Base-by-base conservation (phyloP, 2,113 vertebrate species). In the Cryptotis parvus region DNA sequence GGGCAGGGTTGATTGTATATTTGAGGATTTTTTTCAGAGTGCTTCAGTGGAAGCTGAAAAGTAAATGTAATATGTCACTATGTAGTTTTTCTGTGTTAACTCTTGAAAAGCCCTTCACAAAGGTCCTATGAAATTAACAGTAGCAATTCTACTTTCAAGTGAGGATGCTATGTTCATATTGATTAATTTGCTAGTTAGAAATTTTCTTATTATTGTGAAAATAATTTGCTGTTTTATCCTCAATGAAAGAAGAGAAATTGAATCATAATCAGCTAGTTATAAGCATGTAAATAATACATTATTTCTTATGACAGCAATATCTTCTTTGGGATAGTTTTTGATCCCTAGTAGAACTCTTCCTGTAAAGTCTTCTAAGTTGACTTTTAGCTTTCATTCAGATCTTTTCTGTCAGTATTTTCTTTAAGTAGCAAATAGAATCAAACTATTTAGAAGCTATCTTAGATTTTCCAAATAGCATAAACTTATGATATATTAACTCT, bases 111-210 rank as follows among this genome's bases (percentile, higher is more conserved):
- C 35, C 31, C 84, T 80, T 65, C 58, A n/a, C 15, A 84, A 35
- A 91, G 74, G 26, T 43, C 18, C 35, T 90, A 26, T 65, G 66
- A 89, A 91, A 89, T 93, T 63, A 35, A n/a, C 43, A 72, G 35
- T 89, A 94, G 16, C 33, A 85, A 9, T 27, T 89, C 14, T 87
- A 0, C 22, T 31, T 45, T n/a, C 37, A 22, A 91, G 39, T 79
- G 83, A 70, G 68, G 7, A 76, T 12, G 79, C 37, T 82, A 24
- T 76, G 9, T 61, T 35, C 80, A 58, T 65, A 70, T 78, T 49
- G 61, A 58, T 84, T 85, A 72, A 43, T 83, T 70, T 45, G 1
- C 80, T 89, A 58, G 20, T 85, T 49, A 78, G 35, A 74, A 33
- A 20, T 78, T 69, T 87, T 18, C 16, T 35, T 49, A 66, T 18